These are phyloP conservation scores for Zaprionus lachaisei DNA, from an alignment of 1,140 invertebrate genomes.

Conservation along the genomic window DNA sequence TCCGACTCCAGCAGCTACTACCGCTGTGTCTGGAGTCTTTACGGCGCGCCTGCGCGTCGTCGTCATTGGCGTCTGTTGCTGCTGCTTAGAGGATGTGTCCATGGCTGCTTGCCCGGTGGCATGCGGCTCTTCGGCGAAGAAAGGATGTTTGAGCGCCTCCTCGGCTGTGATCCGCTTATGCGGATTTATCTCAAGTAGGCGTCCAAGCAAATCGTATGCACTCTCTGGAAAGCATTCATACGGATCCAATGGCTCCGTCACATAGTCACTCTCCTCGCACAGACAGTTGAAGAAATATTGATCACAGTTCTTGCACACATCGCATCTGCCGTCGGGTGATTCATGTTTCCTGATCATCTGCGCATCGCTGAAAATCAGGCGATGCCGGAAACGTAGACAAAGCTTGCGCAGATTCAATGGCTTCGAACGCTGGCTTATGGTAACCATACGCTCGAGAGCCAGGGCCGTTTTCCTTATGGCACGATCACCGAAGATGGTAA, in stretches of 20 bases:
- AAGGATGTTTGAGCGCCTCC: slow-evolving; percentile 99
- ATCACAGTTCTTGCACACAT: slow-evolving; percentile 81
- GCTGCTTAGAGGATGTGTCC: background rate
- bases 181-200: slow-evolving; percentile 99
- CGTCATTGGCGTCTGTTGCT: background rate
- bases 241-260: slow-evolving; percentile 68
- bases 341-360: slow-evolving; percentile 62
- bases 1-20: slow-evolving; percentile 3
- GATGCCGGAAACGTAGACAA: slow-evolving; percentile 84
- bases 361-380: slow-evolving; percentile 65
- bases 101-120: slow-evolving; percentile 21
- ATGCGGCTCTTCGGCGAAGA: slow-evolving; percentile 53
- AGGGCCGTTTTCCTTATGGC: slow-evolving; percentile 89
- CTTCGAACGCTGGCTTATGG: slow-evolving; percentile 85
- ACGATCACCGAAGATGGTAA: slow-evolving; percentile 91
- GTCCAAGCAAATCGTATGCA: slow-evolving; percentile 99
- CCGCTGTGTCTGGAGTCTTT: slow-evolving; percentile 1
- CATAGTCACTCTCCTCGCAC: slow-evolving; percentile 65
- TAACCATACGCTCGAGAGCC: slow-evolving; percentile 87
- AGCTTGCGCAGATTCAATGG: slow-evolving; percentile 86
- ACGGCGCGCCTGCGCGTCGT: slow-evolving; percentile 28
- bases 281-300: slow-evolving; percentile 81
- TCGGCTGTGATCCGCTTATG: slow-evolving; percentile 98
- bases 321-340: slow-evolving; percentile 61
- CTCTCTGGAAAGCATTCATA: slow-evolving; percentile 76